Evolutionary conservation across 53 echinoderm and acorn worm species (phyloP), one percentile per base, ranked within the genome.

Genomic region (Antedon mediterranea): DNA sequence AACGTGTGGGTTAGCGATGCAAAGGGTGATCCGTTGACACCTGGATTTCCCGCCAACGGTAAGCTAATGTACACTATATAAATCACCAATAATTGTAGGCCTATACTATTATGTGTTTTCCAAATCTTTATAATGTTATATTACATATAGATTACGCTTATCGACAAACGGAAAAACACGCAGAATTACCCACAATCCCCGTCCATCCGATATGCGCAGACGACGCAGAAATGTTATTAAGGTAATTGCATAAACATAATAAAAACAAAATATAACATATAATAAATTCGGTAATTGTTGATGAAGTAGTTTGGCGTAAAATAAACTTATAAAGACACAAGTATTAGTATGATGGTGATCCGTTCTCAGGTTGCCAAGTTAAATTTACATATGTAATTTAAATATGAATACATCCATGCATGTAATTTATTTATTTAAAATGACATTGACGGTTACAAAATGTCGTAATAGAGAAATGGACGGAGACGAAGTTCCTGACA

Each of bases 191-290:
- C 4, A 82, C 75, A 29, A 97, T 97, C 28, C 92, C 98, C 72
- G 92, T 92, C 15, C 98, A 97, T 71, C 92, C 92, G 3, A 97
- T 97, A 34, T 92, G 98, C 31, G 89, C 92, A 77, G 88, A 89
- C n/a, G 92, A 97, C 76, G 92, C 92, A 13, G 85, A 86, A 78
- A 71, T 42, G 33, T 78, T 97, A 72, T 77, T 97, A 8, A 77
- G 75, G 95, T 92, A 37, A 37, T 37, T 37, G 37, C 37, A 11
- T 37, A 37, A 37, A 37, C 4, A 37, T 37, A 11, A 4, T 37
- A 6, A 37, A 37, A 6, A 37, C 4, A 37, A 37, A n/a, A n/a
- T n/a, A n/a, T n/a, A n/a, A n/a, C n/a, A 37, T 37, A 6, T 4
- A 37, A 37, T 4, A 37, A 37, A 37, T 37, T n/a, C n/a, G n/a